phyloP scores from a whole-genome alignment of 2,113 vertebrate genomes.

The Datnioides undecimradiatus region DNA sequence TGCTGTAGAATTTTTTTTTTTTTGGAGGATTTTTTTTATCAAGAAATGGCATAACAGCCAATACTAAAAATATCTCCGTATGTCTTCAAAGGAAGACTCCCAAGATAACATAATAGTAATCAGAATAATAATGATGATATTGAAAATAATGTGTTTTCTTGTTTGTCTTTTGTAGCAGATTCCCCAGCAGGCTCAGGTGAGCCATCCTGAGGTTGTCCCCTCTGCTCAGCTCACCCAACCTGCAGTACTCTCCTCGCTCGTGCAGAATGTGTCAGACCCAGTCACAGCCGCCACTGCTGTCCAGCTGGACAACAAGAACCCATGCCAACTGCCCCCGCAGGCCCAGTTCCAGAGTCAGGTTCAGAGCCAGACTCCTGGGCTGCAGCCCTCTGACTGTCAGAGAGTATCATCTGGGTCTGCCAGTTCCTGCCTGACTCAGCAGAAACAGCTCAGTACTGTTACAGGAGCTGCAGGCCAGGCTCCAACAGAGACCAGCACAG shows the following conservation, averaged over 20 bases:
- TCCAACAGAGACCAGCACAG: conserved; percentile 65
- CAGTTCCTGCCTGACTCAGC: conserved; percentile 77
- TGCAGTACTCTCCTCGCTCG: conserved; percentile 56
- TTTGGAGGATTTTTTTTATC: not conserved
- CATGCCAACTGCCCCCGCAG: conserved; percentile 62
- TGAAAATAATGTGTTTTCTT: not conserved
- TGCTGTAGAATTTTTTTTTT: not conserved
- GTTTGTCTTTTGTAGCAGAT: conserved; percentile 40
- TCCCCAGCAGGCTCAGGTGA: conserved; percentile 41
- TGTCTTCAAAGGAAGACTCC: not conserved
- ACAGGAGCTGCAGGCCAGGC: conserved; percentile 58
- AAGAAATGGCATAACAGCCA: not conserved
- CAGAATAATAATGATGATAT: not conserved
- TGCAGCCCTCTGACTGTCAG: conserved; percentile 81
- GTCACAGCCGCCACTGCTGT: conserved; percentile 26
- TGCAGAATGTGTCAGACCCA: conserved; percentile 58
- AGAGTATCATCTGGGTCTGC: conserved; percentile 68
- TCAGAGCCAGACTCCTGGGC: conserved; percentile 75
- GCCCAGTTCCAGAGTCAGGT: conserved; percentile 56
- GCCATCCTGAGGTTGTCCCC: conserved; percentile 48
- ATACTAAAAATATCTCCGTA: no score
- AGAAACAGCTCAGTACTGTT: conserved; percentile 62
- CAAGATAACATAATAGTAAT: not conserved
- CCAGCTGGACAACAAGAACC: conserved; percentile 62
- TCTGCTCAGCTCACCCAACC: conserved; percentile 55